phyloP scores from a whole-genome alignment of 2,797 vertebrate species.

The Cossypha niveicapilla region DNA sequence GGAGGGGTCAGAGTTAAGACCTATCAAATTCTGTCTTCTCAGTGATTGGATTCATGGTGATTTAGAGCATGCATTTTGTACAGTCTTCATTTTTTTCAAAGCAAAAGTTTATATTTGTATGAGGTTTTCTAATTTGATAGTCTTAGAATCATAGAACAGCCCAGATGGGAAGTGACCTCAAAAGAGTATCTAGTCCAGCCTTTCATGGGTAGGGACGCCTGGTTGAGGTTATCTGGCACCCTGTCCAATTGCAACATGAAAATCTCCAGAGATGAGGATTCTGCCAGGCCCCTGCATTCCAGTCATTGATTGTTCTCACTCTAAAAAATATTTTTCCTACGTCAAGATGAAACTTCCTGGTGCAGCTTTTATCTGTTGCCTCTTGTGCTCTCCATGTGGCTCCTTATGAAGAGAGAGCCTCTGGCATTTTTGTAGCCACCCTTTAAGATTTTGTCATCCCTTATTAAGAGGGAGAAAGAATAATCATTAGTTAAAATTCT shows the following conservation, averaged over 20 bases:
- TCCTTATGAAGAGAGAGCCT: background rate
- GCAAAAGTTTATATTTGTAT: background rate
- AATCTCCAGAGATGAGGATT: background rate
- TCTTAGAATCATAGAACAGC: background rate
- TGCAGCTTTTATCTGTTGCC: background rate
- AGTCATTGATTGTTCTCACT: background rate
- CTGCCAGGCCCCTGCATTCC: rapidly evolving
- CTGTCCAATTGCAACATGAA: background rate
- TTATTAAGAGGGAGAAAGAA: background rate
- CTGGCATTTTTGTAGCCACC: background rate
- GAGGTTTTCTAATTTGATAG: background rate
- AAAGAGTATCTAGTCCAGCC: background rate
- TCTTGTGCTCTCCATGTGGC: background rate
- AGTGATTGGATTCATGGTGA: background rate
- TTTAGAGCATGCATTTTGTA: background rate
- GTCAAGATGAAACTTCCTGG: background rate
- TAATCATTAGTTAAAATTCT: background rate
- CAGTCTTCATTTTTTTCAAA: background rate
- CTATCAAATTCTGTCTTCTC: background rate
- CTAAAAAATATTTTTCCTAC: background rate
- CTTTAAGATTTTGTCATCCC: background rate
- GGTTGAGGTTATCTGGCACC: background rate
- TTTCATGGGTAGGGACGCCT: background rate
- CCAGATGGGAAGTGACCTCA: background rate
- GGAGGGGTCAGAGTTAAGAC: background rate